These are phyloP conservation scores for Spinibarbus caldwelli DNA, from an alignment of 2,797 vertebrate genomes.

Conservation along the genomic window DNA sequence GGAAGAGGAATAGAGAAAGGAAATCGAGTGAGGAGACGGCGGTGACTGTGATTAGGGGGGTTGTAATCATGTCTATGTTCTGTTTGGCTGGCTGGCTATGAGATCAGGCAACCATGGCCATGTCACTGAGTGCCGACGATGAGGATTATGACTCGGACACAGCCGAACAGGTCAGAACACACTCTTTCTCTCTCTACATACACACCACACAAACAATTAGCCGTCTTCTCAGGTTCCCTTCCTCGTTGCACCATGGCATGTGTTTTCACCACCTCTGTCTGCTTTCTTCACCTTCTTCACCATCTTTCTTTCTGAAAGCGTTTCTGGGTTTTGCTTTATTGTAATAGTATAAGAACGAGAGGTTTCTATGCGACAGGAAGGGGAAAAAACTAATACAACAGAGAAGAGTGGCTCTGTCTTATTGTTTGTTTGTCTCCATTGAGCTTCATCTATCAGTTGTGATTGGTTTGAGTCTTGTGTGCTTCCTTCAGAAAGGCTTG, in stretches of 20 bases:
- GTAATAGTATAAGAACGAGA: not conserved
- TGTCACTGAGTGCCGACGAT: conserved; percentile 96
- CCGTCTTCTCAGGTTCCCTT: conserved; percentile 31
- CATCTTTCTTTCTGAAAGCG: conserved; percentile 25
- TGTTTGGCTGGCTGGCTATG: conserved; percentile 83
- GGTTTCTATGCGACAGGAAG: conserved; percentile 1
- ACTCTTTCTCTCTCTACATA: conserved; percentile 27
- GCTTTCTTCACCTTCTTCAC: conserved; percentile 43
- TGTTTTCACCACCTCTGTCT: conserved; percentile 37
- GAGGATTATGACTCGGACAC: conserved; percentile 95
- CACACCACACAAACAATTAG: conserved; percentile 40
- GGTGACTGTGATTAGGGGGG: conserved; percentile 59
- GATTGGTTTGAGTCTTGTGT: not conserved
- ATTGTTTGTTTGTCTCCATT: conserved; percentile 19
- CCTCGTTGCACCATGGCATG: conserved; percentile 7
- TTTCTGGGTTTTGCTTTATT: conserved; percentile 30
- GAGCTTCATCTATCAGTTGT: not conserved
- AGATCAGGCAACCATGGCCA: conserved; percentile 87
- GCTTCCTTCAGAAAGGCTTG: not conserved
- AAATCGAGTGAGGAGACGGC: conserved; percentile 34
- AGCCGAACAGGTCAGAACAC: conserved; percentile 84
- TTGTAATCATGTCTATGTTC: conserved; percentile 89
- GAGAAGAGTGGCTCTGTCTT: conserved; percentile 3
- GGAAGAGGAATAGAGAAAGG: conserved; percentile 45
- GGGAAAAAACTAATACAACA: not conserved